These are phyloP conservation scores for Turritopsis dohrnii DNA, from an alignment of 30 jellyfish, hydroid and myxozoan species.

Conservation along the genomic window DNA sequence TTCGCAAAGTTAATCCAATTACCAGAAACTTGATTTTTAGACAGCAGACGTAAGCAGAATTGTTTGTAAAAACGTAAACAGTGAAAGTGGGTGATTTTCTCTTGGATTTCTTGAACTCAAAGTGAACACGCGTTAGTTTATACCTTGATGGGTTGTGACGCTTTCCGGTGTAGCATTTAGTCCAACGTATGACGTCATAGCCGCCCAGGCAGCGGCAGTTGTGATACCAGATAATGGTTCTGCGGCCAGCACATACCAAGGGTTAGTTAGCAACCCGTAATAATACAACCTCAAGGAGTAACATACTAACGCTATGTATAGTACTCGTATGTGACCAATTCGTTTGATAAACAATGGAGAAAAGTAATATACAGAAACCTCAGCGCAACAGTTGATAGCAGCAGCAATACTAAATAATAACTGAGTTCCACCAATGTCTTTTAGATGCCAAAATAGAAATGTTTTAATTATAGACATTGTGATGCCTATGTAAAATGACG, in stretches of 20 bases:
- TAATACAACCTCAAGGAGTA: conserved; percentile 63
- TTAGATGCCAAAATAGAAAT: conserved; percentile 84
- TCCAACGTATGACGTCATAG: conserved; percentile 93
- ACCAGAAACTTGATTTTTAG: too few relatives aligned
- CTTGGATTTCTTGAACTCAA: too few relatives aligned
- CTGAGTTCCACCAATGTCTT: conserved; percentile 93
- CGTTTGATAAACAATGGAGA: conserved; percentile 69
- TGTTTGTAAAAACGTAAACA: too few relatives aligned
- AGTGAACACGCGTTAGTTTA: background rate
- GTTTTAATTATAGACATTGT: conserved; percentile 84
- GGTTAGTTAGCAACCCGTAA: conserved; percentile 71
- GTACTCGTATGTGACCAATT: conserved; percentile 71
- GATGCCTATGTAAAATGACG: conserved; percentile 81
- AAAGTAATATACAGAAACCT: conserved; percentile 62
- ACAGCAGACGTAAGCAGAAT: too few relatives aligned
- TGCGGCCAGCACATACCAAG: conserved; percentile 90
- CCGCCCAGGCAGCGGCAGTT: conserved; percentile 97
- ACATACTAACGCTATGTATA: conserved; percentile 74
- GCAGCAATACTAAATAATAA: conserved; percentile 69
- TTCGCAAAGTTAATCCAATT: too few relatives aligned
- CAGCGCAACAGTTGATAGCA: conserved; percentile 80
- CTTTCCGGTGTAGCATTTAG: conserved; percentile 65
- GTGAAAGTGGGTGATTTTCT: too few relatives aligned
- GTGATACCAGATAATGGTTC: conserved; percentile 96
- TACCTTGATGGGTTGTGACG: conserved; percentile 88